Conservation (phyloP, 2,888 invertebrate species). For the Lycophotia porphyrea region DNA sequence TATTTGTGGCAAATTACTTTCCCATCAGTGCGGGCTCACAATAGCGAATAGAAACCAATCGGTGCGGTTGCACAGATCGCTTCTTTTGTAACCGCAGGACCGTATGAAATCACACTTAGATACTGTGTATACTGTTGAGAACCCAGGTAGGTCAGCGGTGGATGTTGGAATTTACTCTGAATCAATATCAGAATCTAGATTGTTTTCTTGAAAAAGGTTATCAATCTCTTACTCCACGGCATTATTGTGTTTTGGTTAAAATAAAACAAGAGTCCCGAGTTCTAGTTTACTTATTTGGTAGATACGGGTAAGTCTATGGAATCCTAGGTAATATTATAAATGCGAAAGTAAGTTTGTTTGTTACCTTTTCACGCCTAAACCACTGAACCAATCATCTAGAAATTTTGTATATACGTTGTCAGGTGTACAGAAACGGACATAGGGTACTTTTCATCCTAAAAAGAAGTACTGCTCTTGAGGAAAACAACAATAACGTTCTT, state of each 20-base stretch:
- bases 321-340: no score
- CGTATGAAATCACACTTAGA: constrained; percentile 77
- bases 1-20: constrained; percentile 78
- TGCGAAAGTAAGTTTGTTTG: no score
- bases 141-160: constrained; percentile 56
- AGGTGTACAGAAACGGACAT: no score
- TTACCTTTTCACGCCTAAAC: no score
- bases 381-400: no score
- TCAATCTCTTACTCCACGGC: not conserved
- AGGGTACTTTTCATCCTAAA: no score
- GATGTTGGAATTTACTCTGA: constrained; percentile 37
- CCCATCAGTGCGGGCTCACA: constrained; percentile 73
- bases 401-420: no score
- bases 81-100: constrained; percentile 82
- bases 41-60: constrained; percentile 78
- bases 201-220: not conserved
- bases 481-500: no score
- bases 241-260: not conserved
- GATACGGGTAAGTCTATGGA: not conserved
- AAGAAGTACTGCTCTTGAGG: no score
- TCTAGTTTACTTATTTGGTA: not conserved
- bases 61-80: constrained; percentile 80
- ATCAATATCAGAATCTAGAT: constrained; percentile 15
- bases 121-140: constrained; percentile 47
- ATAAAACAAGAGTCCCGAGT: not conserved